These are phyloP conservation scores for Mastomys natalensis DNA, from an alignment of 2,113 vertebrate genomes.

Conservation along the genomic window DNA sequence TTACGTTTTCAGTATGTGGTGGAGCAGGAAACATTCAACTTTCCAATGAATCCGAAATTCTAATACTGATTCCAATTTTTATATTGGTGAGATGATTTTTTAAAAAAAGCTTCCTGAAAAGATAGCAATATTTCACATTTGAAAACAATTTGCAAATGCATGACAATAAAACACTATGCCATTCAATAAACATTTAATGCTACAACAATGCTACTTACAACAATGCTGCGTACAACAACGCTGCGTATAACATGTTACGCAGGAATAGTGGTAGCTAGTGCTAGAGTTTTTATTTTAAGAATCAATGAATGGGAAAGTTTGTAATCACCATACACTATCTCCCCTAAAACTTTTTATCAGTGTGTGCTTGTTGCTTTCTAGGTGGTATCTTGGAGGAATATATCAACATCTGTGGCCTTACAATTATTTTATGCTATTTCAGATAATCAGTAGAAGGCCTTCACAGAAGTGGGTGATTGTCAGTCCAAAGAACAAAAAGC, in stretches of 20 bases:
- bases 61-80: background rate
- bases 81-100: background rate
- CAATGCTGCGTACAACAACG: background rate
- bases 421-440: background rate
- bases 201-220: too few species aligned
- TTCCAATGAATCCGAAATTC: background rate
- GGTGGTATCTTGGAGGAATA: background rate
- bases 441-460: background rate
- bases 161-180: background rate
- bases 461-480: background rate
- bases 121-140: background rate
- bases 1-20: accelerated
- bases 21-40: background rate
- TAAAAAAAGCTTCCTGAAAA: background rate
- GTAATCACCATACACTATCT: background rate
- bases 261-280: background rate
- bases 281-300: background rate
- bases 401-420: background rate
- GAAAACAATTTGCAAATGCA: background rate
- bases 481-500: background rate
- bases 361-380: background rate
- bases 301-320: background rate
- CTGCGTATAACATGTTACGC: background rate
- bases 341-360: background rate
- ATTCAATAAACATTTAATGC: background rate